These are phyloP conservation scores for Holothuria glaberrima DNA, from an alignment of 35 echinoderm and acorn worm species.

Conservation along the genomic window DNA sequence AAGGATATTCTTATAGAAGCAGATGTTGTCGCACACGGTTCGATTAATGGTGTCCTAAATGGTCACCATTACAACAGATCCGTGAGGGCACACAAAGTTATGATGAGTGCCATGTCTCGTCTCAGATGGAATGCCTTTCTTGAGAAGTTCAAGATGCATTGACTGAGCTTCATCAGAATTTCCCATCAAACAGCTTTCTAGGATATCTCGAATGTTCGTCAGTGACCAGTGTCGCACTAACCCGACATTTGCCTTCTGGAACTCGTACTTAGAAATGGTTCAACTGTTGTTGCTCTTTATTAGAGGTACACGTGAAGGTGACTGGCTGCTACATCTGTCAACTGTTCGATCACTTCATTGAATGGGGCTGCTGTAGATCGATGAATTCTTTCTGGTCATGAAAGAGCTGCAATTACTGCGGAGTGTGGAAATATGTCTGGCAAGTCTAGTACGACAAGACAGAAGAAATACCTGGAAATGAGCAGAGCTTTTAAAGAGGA, in stretches of 20 bases:
- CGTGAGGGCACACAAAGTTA: too few relatives aligned
- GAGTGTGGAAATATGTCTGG: constrained; percentile 64
- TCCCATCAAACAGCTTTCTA: constrained; percentile 2
- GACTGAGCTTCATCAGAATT: constrained; percentile 13
- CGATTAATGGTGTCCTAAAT: too few relatives aligned
- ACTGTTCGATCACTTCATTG: constrained; percentile 22
- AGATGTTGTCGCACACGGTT: too few relatives aligned
- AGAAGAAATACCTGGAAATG: neutral
- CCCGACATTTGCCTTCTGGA: constrained; percentile 59
- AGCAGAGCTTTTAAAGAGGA: neutral
- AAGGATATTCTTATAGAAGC: too few relatives aligned
- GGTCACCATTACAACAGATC: too few relatives aligned
- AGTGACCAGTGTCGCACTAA: neutral
- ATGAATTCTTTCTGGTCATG: constrained; percentile 58
- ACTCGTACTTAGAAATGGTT: constrained; percentile 55
- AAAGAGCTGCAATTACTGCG: constrained; percentile 19
- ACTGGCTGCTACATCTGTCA: too few relatives aligned
- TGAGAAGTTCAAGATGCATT: too few relatives aligned
- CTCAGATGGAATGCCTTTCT: too few relatives aligned
- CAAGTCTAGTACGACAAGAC: neutral
- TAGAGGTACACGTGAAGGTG: constrained; percentile 46
- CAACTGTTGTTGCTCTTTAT: constrained; percentile 39
- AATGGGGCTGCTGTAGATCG: constrained; percentile 42
- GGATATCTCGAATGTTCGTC: constrained; percentile 12
- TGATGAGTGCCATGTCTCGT: too few relatives aligned